Percentiles rank a stretch among this genome's conserved stretches.
These are phyloP conservation scores for Epirrhoe tristata DNA, from an alignment of 2,888 invertebrate genomes.

Conservation along the genomic window DNA sequence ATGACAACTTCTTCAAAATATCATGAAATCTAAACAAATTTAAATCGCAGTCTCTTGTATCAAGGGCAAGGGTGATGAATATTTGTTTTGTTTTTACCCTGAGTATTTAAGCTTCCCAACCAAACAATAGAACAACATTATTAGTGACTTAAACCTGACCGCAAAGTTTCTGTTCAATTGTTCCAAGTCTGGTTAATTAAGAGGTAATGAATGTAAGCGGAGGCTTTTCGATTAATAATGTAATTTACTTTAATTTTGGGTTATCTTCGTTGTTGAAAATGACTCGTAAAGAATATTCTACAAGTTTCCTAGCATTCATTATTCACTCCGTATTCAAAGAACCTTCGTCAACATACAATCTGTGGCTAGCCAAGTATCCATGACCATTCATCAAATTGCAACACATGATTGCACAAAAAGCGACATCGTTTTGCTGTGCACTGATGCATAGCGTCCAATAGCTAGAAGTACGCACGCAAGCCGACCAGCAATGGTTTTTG, in stretches of 20 bases:
- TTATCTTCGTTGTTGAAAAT: too few relatives aligned
- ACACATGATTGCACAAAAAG: constrained; percentile 23
- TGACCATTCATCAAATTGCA: constrained; percentile 18
- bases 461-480: constrained; percentile 12
- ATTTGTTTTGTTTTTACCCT: background rate
- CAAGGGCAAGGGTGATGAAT: background rate
- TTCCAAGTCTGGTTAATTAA: constrained; percentile 1
- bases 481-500: constrained; percentile 28
- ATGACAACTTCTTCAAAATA: too few relatives aligned
- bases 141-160: background rate
- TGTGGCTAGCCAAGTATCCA: constrained; percentile 1
- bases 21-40: too few relatives aligned
- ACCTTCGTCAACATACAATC: constrained; percentile 3
- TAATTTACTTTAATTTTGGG: too few relatives aligned
- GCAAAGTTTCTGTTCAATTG: background rate
- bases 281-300: background rate
- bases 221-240: too few relatives aligned
- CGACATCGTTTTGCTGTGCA: constrained; percentile 26
- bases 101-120: background rate
- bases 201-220: too few relatives aligned
- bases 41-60: too few relatives aligned
- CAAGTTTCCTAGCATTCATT: background rate
- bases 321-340: background rate
- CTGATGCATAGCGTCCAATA: constrained; percentile 24
- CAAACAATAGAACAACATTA: background rate